These are phyloP conservation scores for Amblyraja radiata DNA, from an alignment of 2,797 vertebrate genomes.

Conservation along the genomic window DNA sequence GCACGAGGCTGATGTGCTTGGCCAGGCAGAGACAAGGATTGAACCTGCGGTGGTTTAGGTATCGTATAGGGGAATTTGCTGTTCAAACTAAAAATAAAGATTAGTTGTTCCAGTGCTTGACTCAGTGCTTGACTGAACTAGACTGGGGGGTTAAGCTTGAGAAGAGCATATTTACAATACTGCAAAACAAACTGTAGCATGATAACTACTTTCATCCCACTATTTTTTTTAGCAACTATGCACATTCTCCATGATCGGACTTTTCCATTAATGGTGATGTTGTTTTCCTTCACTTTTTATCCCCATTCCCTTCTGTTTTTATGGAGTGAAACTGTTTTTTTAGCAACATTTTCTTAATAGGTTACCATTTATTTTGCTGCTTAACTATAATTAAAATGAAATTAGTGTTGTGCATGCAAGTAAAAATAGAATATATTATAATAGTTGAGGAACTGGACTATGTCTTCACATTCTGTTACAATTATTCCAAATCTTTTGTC, in stretches of 20 bases:
- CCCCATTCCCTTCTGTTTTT: no score
- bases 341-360: neutral
- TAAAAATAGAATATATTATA: neutral
- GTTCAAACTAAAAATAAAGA: no score
- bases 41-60: no score
- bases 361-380: no score
- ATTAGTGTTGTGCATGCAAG: neutral
- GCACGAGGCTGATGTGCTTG: no score
- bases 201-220: neutral
- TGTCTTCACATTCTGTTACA: neutral
- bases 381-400: neutral
- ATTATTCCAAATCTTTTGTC: neutral
- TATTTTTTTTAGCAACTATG: neutral
- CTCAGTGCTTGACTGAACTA: no score
- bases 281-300: neutral
- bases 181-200: neutral
- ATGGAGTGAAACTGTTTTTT: neutral
- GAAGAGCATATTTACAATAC: neutral
- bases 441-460: neutral
- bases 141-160: no score
- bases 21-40: no score
- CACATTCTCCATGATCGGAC: neutral
- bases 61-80: no score
- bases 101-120: no score
- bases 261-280: neutral